A percentile compares a stretch with the other conserved stretches of the same genome.
Conservation (phyloP, 2,797 vertebrate genomes). For the Pterois miles region DNA sequence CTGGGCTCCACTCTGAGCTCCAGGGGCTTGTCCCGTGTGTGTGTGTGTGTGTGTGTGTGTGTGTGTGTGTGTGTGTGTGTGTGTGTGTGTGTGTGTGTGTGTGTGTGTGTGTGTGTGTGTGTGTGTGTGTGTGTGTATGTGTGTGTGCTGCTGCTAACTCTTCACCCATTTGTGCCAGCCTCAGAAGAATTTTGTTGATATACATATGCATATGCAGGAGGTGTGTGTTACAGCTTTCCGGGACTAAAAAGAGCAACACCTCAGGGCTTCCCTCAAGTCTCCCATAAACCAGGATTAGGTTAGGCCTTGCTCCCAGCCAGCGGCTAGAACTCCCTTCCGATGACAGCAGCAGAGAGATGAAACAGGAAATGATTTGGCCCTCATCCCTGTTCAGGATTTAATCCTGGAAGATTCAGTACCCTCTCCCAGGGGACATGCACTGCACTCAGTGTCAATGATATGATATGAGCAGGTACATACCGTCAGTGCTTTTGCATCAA, state of each 20-base stretch:
- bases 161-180: background rate
- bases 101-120: slow-evolving; percentile 6
- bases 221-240: slow-evolving; percentile 33
- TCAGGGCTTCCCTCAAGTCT: slow-evolving; percentile 53
- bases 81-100: background rate
- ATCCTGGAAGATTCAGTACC: slow-evolving; percentile 29
- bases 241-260: slow-evolving; percentile 44
- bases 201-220: background rate
- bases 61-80: background rate
- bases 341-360: slow-evolving; percentile 38
- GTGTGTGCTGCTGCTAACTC: background rate
- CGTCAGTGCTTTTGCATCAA: background rate
- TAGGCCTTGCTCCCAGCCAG: slow-evolving; percentile 33
- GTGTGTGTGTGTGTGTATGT: background rate
- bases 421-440: background rate
- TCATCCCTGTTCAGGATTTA: slow-evolving; percentile 31
- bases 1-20: slow-evolving; percentile 58
- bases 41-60: slow-evolving; percentile 1
- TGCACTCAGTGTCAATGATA: background rate
- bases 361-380: slow-evolving; percentile 58
- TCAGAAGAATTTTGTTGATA: background rate
- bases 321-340: slow-evolving; percentile 34
- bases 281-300: slow-evolving; percentile 40
- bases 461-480: slow-evolving; percentile 10
- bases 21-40: slow-evolving; percentile 40